Base-by-base conservation (phyloP, 2,888 invertebrate species). In the Enchytraeus crypticus region DNA sequence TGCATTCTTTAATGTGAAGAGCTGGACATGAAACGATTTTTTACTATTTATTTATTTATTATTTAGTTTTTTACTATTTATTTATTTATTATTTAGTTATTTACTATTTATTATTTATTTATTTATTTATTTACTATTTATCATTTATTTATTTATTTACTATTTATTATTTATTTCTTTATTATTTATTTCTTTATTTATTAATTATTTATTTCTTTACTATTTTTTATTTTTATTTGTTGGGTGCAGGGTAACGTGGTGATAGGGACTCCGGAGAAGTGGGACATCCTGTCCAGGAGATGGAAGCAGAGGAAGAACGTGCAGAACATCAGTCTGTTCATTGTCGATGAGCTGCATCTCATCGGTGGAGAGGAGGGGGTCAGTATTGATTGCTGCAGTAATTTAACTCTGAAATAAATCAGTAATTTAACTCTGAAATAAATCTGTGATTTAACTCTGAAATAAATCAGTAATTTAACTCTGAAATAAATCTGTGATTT, bases 231-330 rank as follows among this genome's bases (percentile, higher is more conserved):
- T 43, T 14, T 14, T 43, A 14, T 43, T 11, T 43, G 14, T 14
- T 43, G 18, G 5, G n/a, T 34, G 2, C 32, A 62, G 58, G 64
- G 64, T 30, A 59, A 64, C 55, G 51, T 64, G 30, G 46, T 98
- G 49, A 87, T 99, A 65, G 89, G 92, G 3, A 97, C 96, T 0
- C 95, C 96, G 0, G 96, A 97, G 74, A 93, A 95, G 72, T 99
- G 98, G 98, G 98, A 99, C 77, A 92, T 98, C 3, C 82, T 98
- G 2, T 98, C 98, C 0, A 84, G 98, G 59, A 84, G 98, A 66
- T 99, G 98, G 98, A 98, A 98, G 73, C 97, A 98, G 73, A 84
- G 98, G 34, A 97, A 97, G 80, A 93, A 95, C 77, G 96, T 99
- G 0, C 97, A 97, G 74, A 95, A 92, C 73, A 88, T 98, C 8